Conservation (phyloP, 2,888 invertebrate genomes). For the Mycogona germanica region DNA sequence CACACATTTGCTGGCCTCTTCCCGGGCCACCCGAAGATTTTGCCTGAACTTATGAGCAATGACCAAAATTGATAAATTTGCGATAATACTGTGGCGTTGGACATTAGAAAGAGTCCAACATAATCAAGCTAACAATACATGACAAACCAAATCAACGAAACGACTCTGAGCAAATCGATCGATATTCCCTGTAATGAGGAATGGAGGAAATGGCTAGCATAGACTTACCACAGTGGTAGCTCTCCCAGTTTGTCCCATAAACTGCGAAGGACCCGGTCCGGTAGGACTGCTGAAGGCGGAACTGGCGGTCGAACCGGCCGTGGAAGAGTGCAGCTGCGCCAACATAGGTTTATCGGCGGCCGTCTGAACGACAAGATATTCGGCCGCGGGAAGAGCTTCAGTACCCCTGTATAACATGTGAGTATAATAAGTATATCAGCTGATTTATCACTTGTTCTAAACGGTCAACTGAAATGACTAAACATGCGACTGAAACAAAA, state of each 20-base stretch:
- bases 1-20: too few relatives aligned
- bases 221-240: constrained; percentile 34
- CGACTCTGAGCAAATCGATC: too few relatives aligned
- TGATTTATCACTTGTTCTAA: too few relatives aligned
- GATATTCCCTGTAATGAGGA: not conserved
- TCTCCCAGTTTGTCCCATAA: constrained; percentile 30
- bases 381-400: constrained; percentile 59
- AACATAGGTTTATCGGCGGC: constrained; percentile 44
- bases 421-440: constrained; percentile 11
- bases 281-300: constrained; percentile 23
- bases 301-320: constrained; percentile 19
- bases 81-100: too few relatives aligned
- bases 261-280: constrained; percentile 26
- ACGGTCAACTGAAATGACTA: too few relatives aligned
- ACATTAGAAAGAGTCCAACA: too few relatives aligned
- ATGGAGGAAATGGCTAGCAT: too few relatives aligned
- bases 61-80: too few relatives aligned
- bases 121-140: too few relatives aligned
- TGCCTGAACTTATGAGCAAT: too few relatives aligned
- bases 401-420: constrained; percentile 49
- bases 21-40: too few relatives aligned
- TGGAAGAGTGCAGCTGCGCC: constrained; percentile 34
- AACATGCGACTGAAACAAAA: not conserved
- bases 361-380: constrained; percentile 82
- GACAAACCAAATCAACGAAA: too few relatives aligned